These are phyloP conservation scores for Ariopsis seemanni DNA, from an alignment of 2,113 vertebrate species.

Conservation along the genomic window DNA sequence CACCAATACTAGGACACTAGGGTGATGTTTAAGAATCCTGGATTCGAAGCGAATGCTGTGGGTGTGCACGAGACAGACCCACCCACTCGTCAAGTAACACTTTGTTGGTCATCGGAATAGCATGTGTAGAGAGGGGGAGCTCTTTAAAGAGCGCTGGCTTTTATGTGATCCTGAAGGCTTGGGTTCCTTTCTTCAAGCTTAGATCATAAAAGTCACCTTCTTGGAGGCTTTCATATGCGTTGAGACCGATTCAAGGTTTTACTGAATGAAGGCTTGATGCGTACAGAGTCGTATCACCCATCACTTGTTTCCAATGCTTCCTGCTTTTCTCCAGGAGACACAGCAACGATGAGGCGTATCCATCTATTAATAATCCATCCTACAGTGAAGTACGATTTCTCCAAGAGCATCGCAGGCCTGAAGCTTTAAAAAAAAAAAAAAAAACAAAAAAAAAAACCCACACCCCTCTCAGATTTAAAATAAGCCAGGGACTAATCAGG, in stretches of 20 bases:
- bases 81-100: not conserved
- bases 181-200: not conserved
- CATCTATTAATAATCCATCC: too few species aligned
- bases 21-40: not conserved
- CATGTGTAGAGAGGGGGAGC: conserved; percentile 25
- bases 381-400: not conserved
- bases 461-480: not conserved
- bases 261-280: not conserved
- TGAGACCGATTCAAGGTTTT: not conserved
- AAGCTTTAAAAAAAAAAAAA: not conserved
- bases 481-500: not conserved
- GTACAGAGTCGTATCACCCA: not conserved
- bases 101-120: conserved; percentile 4
- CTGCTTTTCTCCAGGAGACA: not conserved
- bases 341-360: too few species aligned
- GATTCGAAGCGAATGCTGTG: not conserved
- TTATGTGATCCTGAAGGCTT: conserved; percentile 3
- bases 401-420: not conserved
- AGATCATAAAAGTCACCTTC: not conserved
- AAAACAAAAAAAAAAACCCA: too few species aligned
- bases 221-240: not conserved
- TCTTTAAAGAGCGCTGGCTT: conserved; percentile 37
- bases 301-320: not conserved
- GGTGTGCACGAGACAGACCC: too few species aligned
- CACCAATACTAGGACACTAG: conserved; percentile 19